These are phyloP conservation scores for Amblyraja radiata DNA, from an alignment of 2,797 vertebrate species.

Conservation along the genomic window DNA sequence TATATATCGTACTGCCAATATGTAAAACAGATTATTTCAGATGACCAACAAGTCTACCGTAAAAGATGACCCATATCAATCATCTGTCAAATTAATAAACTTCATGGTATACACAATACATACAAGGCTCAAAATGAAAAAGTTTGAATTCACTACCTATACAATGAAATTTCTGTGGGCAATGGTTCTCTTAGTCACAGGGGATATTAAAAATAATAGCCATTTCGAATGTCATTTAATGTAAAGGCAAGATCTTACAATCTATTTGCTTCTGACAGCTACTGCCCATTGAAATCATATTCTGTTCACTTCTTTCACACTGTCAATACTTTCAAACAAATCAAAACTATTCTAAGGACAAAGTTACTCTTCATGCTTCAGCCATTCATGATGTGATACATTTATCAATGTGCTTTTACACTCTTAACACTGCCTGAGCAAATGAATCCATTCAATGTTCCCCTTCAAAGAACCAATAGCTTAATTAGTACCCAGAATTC, in stretches of 20 bases:
- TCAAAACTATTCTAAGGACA: neutral
- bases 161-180: neutral
- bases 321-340: constrained; percentile 5
- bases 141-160: neutral
- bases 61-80: too few species aligned
- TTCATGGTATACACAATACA: neutral
- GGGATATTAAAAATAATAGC: neutral
- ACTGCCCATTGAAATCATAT: neutral
- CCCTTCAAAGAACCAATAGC: neutral
- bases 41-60: too few species aligned
- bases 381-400: neutral
- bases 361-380: neutral
- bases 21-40: too few species aligned
- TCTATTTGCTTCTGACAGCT: neutral
- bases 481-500: neutral
- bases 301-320: neutral
- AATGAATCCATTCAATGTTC: neutral
- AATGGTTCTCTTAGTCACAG: neutral
- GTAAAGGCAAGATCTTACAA: neutral
- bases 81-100: too few species aligned
- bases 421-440: neutral
- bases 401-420: neutral
- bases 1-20: too few species aligned
- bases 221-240: neutral
- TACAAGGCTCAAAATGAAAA: neutral